Evolutionary conservation across 2,113 vertebrate genomes (phyloP), one percentile per base, ranked within the genome.

Genomic region (Hippocampus zosterae): DNA sequence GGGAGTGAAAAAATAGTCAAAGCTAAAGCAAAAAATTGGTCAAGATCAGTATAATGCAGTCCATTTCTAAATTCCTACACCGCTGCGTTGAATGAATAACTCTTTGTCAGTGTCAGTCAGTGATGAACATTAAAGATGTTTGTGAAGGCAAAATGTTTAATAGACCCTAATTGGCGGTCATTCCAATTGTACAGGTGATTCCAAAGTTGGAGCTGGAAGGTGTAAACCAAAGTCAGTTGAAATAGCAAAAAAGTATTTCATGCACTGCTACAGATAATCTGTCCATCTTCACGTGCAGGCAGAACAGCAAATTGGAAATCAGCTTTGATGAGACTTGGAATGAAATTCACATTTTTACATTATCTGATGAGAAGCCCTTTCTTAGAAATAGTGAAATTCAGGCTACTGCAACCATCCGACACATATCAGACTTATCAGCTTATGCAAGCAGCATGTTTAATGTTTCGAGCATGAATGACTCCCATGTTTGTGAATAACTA

Each of bases 331-430:
- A 27, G 29, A 40, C 9, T 41, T 60, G 65, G 64, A 59, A 66
- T 69, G 57, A 29, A 52, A 63, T 41, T 48, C n/a, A 61, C 8
- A 70, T 75, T 76, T 68, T 29, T 2, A 29, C 11, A 64, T 64
- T n/a, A 27, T 67, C n/a, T 59, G 37, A 66, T 55, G 52, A 40
- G 8, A 53, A 71, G 41, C 25, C 9, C 48, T 50, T 48, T 33
- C 42, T 41, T 8, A 19, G 21, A 23, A n/a, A 57, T 18, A 40
- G 23, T 67, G 57, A 50, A 25, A 56, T 56, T 13, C 23, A 18
- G n/a, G 40, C 42, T 52, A 8, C 5, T 42, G 33, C 21, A 41
- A n/a, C 16, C 5, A 63, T 10, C 37, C 16, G 25, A 8, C 46
- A 65, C 46, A 15, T 13, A 23, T 65, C 23, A 15, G 6, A 46